These are phyloP conservation scores for Rhipidura dahli DNA, from an alignment of 2,113 vertebrate species.

Conservation along the genomic window DNA sequence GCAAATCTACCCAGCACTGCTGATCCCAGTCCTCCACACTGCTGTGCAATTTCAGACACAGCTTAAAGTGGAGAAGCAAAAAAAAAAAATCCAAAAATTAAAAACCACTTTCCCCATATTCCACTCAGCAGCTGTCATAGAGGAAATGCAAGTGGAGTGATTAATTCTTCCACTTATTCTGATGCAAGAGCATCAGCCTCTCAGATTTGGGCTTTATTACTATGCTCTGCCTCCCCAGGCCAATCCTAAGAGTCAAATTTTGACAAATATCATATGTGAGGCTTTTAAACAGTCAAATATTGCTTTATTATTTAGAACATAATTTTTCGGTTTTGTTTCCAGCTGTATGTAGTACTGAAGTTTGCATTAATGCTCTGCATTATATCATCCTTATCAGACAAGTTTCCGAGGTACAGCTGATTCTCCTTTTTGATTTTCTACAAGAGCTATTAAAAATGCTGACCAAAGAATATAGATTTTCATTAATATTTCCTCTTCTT, in stretches of 20 bases:
- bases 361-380: conserved; percentile 47
- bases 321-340: conserved; percentile 46
- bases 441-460: conserved; percentile 63
- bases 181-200: neutral
- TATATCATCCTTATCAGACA: conserved; percentile 67
- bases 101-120: neutral
- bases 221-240: neutral
- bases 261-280: conserved; percentile 48
- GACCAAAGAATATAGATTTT: conserved; percentile 63
- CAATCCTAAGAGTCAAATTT: neutral
- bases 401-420: conserved; percentile 51
- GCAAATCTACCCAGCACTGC: neutral
- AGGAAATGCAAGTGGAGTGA: neutral
- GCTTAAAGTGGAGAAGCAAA: neutral
- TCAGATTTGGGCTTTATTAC: neutral
- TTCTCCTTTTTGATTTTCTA: conserved; percentile 64
- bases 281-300: conserved; percentile 63
- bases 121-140: neutral
- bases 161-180: conserved; percentile 11
- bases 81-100: neutral
- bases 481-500: conserved; percentile 62
- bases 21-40: neutral
- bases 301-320: conserved; percentile 63
- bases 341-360: conserved; percentile 45
- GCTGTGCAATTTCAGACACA: neutral